These are phyloP conservation scores for Rhinoderma darwinii DNA, from an alignment of 2,113 vertebrate genomes.

Conservation along the genomic window DNA sequence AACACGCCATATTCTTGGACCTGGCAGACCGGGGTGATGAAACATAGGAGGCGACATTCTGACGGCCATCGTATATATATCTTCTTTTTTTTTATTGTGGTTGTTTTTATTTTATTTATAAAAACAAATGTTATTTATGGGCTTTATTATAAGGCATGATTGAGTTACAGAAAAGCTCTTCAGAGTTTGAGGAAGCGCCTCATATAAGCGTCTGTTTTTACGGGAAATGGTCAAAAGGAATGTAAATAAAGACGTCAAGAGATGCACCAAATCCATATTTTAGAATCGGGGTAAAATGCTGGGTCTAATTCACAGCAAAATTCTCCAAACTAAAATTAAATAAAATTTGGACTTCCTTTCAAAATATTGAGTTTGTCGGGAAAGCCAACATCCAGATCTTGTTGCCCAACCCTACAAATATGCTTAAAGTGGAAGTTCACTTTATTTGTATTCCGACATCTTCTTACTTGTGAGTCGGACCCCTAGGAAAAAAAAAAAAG, in stretches of 20 bases:
- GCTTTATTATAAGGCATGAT: background rate
- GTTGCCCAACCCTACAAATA: no score
- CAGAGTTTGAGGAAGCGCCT: no score
- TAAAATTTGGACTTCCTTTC: background rate
- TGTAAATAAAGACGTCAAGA: background rate
- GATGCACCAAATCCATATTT: background rate
- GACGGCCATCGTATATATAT: background rate
- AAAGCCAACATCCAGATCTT: no score
- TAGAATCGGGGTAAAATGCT: background rate
- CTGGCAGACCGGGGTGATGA: background rate
- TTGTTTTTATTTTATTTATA: background rate
- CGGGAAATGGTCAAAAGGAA: background rate
- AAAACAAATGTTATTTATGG: background rate
- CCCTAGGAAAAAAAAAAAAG: no score
- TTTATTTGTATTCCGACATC: no score
- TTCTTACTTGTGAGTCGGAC: no score
- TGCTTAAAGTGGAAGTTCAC: no score
- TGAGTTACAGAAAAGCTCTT: background rate
- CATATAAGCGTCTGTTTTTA: background rate
- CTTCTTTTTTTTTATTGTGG: background rate
- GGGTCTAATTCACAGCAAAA: background rate
- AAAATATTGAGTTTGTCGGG: no score
- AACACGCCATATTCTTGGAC: slow-evolving; percentile 8
- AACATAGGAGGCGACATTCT: background rate
- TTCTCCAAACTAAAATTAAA: background rate